These are phyloP conservation scores for Ceyx margarethae DNA, from an alignment of 2,113 vertebrate genomes.

Conservation along the genomic window DNA sequence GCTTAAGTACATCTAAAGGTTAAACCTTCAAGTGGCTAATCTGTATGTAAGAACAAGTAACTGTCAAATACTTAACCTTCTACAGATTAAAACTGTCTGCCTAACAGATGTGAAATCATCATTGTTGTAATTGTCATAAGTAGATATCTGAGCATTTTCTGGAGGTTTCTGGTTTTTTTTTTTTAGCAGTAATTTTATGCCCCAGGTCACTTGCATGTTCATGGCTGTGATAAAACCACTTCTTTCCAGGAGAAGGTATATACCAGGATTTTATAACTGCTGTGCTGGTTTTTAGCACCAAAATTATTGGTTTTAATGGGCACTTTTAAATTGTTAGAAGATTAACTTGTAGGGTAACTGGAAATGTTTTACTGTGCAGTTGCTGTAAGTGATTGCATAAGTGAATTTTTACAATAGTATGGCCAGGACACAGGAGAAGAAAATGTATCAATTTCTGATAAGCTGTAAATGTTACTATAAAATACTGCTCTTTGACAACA, in stretches of 20 bases:
- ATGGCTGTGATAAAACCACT: conserved; percentile 43
- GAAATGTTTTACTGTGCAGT: conserved; percentile 10
- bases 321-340: conserved; percentile 45
- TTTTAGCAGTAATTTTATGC: conserved; percentile 54
- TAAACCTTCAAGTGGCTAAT: conserved; percentile 70
- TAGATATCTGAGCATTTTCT: conserved; percentile 61
- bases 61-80: conserved; percentile 77
- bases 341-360: background rate
- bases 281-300: conserved; percentile 41
- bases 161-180: background rate
- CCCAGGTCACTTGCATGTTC: conserved; percentile 53
- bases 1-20: conserved; percentile 72
- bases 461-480: background rate
- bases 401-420: background rate
- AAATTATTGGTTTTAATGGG: conserved; percentile 3
- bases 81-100: conserved; percentile 74
- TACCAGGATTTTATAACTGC: conserved; percentile 27
- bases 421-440: background rate
- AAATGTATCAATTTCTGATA: background rate
- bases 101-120: conserved; percentile 72
- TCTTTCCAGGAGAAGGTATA: conserved; percentile 46
- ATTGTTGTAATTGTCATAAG: conserved; percentile 69
- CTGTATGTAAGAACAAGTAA: conserved; percentile 72
- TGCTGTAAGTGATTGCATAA: background rate
- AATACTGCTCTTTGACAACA: background rate